Conservation (phyloP, 2,888 invertebrate genomes). For the Polietes domitor region DNA sequence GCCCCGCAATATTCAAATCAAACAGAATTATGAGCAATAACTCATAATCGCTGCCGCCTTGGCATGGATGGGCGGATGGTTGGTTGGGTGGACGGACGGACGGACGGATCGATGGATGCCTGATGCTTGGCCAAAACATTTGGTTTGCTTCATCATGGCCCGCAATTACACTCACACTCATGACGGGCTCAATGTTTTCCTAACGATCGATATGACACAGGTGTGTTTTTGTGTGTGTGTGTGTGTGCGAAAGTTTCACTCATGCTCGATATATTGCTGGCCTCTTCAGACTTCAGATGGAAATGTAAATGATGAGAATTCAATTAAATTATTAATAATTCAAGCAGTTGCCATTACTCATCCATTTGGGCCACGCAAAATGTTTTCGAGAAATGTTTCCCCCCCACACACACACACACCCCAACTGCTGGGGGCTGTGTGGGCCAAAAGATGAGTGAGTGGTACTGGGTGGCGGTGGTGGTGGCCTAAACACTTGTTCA, state of each 20-base stretch:
- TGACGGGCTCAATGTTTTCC: slow-evolving; percentile 41
- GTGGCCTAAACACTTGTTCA: slow-evolving; percentile 59
- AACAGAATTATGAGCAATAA: slow-evolving; percentile 54
- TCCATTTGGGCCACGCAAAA: slow-evolving; percentile 29
- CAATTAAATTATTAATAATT: slow-evolving; percentile 57
- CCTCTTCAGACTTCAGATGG: slow-evolving; percentile 24
- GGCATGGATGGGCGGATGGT: slow-evolving; percentile 7
- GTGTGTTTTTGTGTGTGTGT: slow-evolving; percentile 57
- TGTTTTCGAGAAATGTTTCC: background rate
- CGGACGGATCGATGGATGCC: background rate
- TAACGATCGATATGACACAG: slow-evolving; percentile 69
- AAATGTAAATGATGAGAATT: slow-evolving; percentile 60
- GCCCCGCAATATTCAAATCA: slow-evolving; percentile 66
- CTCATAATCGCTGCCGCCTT: slow-evolving; percentile 55
- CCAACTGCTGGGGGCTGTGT: slow-evolving; percentile 9
- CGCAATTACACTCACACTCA: background rate
- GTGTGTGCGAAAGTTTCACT: background rate
- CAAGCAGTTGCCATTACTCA: slow-evolving; percentile 29
- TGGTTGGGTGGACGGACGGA: too few species aligned
- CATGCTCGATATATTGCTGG: background rate
- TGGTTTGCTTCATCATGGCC: slow-evolving; percentile 51
- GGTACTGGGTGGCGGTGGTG: slow-evolving; percentile 39
- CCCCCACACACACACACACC: slow-evolving; percentile 34
- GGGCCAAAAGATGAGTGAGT: slow-evolving; percentile 59
- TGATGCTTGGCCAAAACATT: slow-evolving; percentile 28